A percentile compares a stretch with the other conserved stretches of the same genome.
Evolutionary conservation across 37 sponge, comb jelly and placozoan genomes (phyloP).

Genomic region (Theonella swinhoei): DNA sequence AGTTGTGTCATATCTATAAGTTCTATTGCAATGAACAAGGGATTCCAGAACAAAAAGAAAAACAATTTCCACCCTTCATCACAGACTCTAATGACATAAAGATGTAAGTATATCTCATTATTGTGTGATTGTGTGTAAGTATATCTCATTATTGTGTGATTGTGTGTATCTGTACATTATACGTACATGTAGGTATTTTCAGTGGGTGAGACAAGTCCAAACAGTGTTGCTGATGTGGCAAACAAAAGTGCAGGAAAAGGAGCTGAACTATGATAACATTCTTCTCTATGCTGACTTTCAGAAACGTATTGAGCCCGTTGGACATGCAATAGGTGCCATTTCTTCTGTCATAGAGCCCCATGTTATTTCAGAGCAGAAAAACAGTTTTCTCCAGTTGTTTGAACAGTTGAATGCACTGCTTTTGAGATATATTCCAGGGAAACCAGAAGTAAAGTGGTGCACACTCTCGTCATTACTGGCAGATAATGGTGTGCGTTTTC

Average conservation of each 20-base stretch:
- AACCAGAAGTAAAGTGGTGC: constrained; percentile 58
- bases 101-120: not conserved
- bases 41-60: constrained; percentile 11
- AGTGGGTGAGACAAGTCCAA: constrained; percentile 56
- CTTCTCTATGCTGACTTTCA: constrained; percentile 43
- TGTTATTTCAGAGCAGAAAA: constrained; percentile 8
- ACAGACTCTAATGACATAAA: constrained; percentile 16
- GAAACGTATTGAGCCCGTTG: constrained; percentile 5
- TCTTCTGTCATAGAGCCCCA: constrained; percentile 13
- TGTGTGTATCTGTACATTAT: not conserved
- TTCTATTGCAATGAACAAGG: constrained; percentile 30
- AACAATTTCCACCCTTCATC: constrained; percentile 22
- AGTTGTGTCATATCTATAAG: constrained; percentile 33
- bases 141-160: not conserved
- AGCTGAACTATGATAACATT: constrained; percentile 59
- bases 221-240: constrained; percentile 45
- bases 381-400: constrained; percentile 8
- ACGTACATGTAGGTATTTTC: constrained; percentile 43
- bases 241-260: constrained; percentile 18
- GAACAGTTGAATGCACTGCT: constrained; percentile 47
- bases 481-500: constrained; percentile 52
- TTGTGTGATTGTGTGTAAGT: not conserved
- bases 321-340: constrained; percentile 29
- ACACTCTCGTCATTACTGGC: constrained; percentile 39
- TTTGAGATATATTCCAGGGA: constrained; percentile 34